Percentiles rank a stretch among this genome's conserved stretches.
Conservation (phyloP, 2,888 invertebrate species). For the Parapristionchus giblindavisi region DNA sequence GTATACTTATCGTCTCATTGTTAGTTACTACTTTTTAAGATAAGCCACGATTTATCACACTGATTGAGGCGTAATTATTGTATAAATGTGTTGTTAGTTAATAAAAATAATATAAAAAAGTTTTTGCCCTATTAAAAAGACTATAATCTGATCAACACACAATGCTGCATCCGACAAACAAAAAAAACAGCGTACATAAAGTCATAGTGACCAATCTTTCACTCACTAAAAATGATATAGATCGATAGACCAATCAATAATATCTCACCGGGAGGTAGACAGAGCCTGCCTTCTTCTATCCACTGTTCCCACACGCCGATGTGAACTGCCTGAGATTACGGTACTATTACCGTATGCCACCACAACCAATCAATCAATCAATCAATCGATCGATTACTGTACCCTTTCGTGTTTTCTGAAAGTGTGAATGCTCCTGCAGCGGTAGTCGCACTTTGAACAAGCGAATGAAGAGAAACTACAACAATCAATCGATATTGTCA, state of each 20-base stretch:
- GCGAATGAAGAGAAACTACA: slow-evolving; percentile 5
- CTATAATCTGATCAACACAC: background rate
- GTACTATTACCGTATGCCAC: too few species aligned
- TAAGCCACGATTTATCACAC: too few species aligned
- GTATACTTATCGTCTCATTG: too few species aligned
- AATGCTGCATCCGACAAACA: too few species aligned
- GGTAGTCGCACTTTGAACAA: slow-evolving; percentile 5
- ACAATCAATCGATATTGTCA: too few species aligned
- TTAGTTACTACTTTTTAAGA: too few species aligned
- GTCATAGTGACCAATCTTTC: background rate
- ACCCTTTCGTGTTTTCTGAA: slow-evolving; percentile 11
- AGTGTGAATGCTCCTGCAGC: slow-evolving; percentile 20
- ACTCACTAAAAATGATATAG: background rate
- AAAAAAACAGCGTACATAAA: too few species aligned
- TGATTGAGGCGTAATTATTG: too few species aligned
- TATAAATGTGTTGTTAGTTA: too few species aligned
- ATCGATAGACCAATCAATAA: too few species aligned
- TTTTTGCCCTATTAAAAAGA: background rate
- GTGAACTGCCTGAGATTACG: slow-evolving; percentile 2
- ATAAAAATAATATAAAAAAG: background rate
- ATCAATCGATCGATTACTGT: background rate
- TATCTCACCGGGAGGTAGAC: background rate
- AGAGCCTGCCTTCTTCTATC: background rate
- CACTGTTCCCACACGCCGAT: slow-evolving; percentile 20
- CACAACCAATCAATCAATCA: too few species aligned